These are phyloP conservation scores for Chlorops oryzae DNA, from an alignment of 1,140 invertebrate species.

Conservation along the genomic window DNA sequence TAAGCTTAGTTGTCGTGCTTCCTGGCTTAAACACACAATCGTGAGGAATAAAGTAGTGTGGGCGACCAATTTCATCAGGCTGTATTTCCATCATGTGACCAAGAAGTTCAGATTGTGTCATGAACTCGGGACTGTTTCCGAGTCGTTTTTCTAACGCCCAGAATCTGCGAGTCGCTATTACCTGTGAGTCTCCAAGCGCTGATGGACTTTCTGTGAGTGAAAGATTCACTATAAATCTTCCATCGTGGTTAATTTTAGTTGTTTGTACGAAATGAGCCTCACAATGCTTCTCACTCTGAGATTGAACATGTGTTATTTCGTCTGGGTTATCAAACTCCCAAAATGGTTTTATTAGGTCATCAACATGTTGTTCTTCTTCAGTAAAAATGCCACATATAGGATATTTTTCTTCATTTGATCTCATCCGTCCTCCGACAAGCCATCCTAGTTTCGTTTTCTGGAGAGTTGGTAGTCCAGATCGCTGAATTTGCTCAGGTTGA, in stretches of 20 bases:
- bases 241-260: not conserved
- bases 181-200: constrained; percentile 3
- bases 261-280: not conserved
- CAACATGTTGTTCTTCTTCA: not conserved
- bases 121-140: constrained; percentile 15
- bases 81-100: constrained; percentile 31
- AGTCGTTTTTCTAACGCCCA: not conserved
- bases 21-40: not conserved
- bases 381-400: not conserved
- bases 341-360: not conserved
- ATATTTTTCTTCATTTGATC: not conserved
- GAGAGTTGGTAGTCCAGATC: constrained; percentile 3
- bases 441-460: constrained; percentile 5
- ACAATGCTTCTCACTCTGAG: not conserved
- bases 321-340: not conserved
- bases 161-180: constrained; percentile 4
- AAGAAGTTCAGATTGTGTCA: constrained; percentile 33
- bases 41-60: constrained; percentile 5
- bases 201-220: not conserved
- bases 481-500: not conserved
- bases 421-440: not conserved
- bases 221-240: not conserved
- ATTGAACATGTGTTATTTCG: not conserved
- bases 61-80: not conserved
- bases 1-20: constrained; percentile 27